Evolutionary conservation across 2,113 vertebrate genomes (phyloP).

Genomic region (Takifugu bimaculatus): DNA sequence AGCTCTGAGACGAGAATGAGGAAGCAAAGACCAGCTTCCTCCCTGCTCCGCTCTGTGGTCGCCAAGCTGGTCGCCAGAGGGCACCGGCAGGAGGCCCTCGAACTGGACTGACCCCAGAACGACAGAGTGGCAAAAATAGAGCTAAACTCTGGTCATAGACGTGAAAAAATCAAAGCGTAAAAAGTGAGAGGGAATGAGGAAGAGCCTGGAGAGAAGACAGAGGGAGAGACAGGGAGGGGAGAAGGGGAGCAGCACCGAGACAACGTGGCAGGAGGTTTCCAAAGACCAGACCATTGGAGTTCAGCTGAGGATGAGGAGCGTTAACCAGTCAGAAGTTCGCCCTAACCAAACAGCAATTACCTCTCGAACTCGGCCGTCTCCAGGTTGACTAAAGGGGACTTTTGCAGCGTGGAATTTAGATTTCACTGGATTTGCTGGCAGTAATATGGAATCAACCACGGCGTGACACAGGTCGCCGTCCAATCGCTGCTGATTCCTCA

Average conservation of each 20-base stretch:
- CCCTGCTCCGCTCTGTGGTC: slow-evolving; percentile 34
- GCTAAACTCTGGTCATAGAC: slow-evolving; percentile 2
- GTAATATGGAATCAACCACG: no score
- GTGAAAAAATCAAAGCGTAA: slow-evolving; percentile 16
- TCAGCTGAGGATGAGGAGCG: slow-evolving; percentile 65
- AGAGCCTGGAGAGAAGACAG: slow-evolving; percentile 15
- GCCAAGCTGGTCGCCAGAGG: slow-evolving; percentile 57
- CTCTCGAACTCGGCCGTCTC: slow-evolving; percentile 46
- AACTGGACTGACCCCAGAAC: slow-evolving; percentile 35
- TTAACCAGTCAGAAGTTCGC: slow-evolving; percentile 19
- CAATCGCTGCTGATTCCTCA: not conserved
- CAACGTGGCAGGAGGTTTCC: slow-evolving; percentile 76
- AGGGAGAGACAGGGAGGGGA: slow-evolving; percentile 13
- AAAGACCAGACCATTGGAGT: slow-evolving; percentile 48
- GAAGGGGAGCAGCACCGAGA: slow-evolving; percentile 48
- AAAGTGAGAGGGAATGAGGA: slow-evolving; percentile 49
- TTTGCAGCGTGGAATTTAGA: slow-evolving; percentile 17
- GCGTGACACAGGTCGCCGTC: no score
- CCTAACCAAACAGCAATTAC: slow-evolving; percentile 55
- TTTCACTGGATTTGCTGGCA: slow-evolving; percentile 20
- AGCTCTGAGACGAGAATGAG: no score
- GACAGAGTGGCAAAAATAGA: slow-evolving; percentile 8
- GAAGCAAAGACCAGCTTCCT: not conserved
- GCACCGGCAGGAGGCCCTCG: slow-evolving; percentile 44
- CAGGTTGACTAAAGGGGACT: not conserved